Conservation (phyloP, 1,140 invertebrate species). For the Plectrocnemia conspersa region DNA sequence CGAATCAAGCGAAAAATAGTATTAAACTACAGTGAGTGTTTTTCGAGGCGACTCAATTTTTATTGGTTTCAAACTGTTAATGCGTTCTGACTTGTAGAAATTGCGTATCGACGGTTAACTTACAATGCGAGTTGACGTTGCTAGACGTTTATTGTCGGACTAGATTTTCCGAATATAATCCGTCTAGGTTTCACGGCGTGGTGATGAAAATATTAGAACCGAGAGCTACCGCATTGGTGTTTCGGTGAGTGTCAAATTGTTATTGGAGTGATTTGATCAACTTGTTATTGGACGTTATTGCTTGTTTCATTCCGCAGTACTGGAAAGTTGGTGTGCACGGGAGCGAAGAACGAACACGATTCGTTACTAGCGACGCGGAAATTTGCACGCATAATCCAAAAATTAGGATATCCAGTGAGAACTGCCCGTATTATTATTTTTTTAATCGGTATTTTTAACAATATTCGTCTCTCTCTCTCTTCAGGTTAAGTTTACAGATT, state of each 20-base stretch:
- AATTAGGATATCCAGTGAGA: slow-evolving; percentile 89
- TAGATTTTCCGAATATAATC: slow-evolving; percentile 98
- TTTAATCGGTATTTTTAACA: neutral
- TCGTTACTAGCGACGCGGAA: slow-evolving; percentile 91
- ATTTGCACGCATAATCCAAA: slow-evolving; percentile 97
- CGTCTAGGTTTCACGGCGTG: slow-evolving; percentile 94
- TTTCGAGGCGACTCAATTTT: neutral
- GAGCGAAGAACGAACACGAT: slow-evolving; percentile 93
- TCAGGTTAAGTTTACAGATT: slow-evolving; percentile 91
- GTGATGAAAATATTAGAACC: slow-evolving; percentile 98
- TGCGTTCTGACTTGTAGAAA: slow-evolving; percentile 59
- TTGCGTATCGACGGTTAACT: slow-evolving; percentile 92
- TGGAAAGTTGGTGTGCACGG: slow-evolving; percentile 98
- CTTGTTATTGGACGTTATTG: neutral
- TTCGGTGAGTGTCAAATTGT: slow-evolving; percentile 48
- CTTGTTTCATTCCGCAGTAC: slow-evolving; percentile 59
- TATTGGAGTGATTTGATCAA: slow-evolving; percentile 1
- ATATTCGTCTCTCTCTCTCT: slow-evolving; percentile 38
- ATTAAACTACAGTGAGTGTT: slow-evolving; percentile 50
- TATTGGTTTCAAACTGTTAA: neutral
- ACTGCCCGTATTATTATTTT: neutral
- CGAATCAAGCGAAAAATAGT: slow-evolving; percentile 47
- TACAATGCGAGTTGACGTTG: slow-evolving; percentile 81
- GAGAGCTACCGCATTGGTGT: slow-evolving; percentile 94
- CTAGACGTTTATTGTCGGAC: slow-evolving; percentile 92